Base-by-base conservation (phyloP, 2,113 vertebrate genomes). In the Elgaria multicarinata region DNA sequence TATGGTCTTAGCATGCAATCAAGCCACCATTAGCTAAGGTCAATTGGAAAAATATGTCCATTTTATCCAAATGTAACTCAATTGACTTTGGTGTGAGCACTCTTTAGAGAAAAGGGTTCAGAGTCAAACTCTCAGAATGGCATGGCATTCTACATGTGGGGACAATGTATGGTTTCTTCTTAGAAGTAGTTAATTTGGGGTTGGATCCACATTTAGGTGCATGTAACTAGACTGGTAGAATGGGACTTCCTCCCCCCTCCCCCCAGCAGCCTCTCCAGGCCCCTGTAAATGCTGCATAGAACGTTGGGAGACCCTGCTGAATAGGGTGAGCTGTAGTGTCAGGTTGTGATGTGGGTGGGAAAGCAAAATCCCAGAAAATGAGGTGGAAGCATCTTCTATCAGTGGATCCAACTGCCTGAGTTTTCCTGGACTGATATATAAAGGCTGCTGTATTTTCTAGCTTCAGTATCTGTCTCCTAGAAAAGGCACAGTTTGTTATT, bases 1-100 rank as follows among this genome's bases (percentile, higher is more conserved):
- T 90, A 55, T 75, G 14, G 36, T 24, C 81, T 69, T 78, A 72
- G 77, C 86, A 80, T 84, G 46, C 39, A 76, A 67, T 66, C 71
- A 83, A 64, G 44, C 72, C 20, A 76, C 50, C 50, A 72, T 42
- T 13, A 62, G 50, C 20, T 62, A 39, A 58, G 33, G 6, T 22
- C 50, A 58, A 22, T 20, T 46, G 26, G 33, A n/a, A 50, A 16
- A 36, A 33, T 7, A 58, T 14, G 62, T 31, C 2, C 26, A 79
- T 75, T 86, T 18, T 75, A 42, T 86, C 18, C 53, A 75, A 42
- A 28, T 62, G 36, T 28, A 58, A 24, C 3, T 86, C 36, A 4
- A 16, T 75, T 75, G 24, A 74, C 62, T 74, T 86, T 85, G 9
- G 69, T 71, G 66, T n/a, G 33, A 85, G 50, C 12, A 33, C 82